A percentile compares a stretch with the other conserved stretches of the same genome.
Conservation (phyloP, 2,888 invertebrate genomes). For the Autographa gamma region DNA sequence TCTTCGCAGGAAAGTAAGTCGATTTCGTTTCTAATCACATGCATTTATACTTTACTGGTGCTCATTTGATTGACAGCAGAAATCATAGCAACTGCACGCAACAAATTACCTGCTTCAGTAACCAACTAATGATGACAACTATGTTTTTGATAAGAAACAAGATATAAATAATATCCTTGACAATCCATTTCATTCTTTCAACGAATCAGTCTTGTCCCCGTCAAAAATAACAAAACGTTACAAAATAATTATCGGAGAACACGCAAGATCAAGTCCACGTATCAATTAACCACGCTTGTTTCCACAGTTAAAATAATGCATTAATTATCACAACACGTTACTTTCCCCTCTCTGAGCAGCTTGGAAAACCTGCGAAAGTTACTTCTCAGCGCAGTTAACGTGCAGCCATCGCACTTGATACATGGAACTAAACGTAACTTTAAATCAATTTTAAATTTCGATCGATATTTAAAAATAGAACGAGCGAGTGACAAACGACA, state of each 20-base stretch:
- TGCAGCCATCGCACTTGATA: conserved; percentile 68
- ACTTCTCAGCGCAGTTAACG: conserved; percentile 71
- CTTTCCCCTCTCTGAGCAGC: conserved; percentile 81
- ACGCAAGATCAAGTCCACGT: conserved; percentile 61
- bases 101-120: conserved; percentile 7
- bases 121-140: conserved; percentile 8
- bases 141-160: conserved; percentile 18
- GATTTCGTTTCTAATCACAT: conserved; percentile 26
- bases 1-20: neutral
- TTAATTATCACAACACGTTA: conserved; percentile 81
- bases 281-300: conserved; percentile 73
- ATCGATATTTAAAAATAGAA: conserved; percentile 76
- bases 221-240: conserved; percentile 52
- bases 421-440: conserved; percentile 65
- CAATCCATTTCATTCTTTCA: conserved; percentile 24
- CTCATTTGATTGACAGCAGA: conserved; percentile 36
- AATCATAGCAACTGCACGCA: conserved; percentile 27
- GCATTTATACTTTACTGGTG: conserved; percentile 9
- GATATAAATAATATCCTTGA: conserved; percentile 19
- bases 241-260: conserved; percentile 34
- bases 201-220: conserved; percentile 21
- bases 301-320: conserved; percentile 77
- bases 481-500: conserved; percentile 83
- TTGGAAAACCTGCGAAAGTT: conserved; percentile 85
- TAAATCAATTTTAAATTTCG: conserved; percentile 60